Percentiles rank a stretch among this genome's conserved stretches.
These are phyloP conservation scores for Aphelenchoides fujianensis DNA, from an alignment of 1,140 invertebrate species.

Conservation along the genomic window DNA sequence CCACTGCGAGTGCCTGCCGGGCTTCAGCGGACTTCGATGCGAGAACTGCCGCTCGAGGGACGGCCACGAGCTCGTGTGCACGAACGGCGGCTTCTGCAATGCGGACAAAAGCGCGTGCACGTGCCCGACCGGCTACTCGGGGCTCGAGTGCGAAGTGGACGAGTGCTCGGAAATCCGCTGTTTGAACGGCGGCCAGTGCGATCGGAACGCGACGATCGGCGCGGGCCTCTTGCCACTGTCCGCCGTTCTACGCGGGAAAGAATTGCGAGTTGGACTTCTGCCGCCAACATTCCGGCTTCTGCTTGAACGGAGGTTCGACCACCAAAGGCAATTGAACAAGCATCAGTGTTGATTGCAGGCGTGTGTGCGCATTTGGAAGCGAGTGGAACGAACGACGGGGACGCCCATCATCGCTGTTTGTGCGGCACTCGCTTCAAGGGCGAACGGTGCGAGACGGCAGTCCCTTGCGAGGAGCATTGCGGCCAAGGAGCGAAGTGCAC, in stretches of 20 bases:
- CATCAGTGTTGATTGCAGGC: too few relatives aligned
- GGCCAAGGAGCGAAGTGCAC: neutral
- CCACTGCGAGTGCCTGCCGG: neutral
- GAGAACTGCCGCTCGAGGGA: neutral
- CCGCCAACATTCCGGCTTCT: neutral
- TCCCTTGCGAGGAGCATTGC: neutral
- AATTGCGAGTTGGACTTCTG: neutral
- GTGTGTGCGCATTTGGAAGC: constrained; percentile 4
- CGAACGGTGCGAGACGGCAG: neutral
- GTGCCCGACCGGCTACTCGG: neutral
- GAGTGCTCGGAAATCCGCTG: neutral
- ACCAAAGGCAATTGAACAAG: neutral
- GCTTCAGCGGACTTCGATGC: neutral
- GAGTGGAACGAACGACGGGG: too few relatives aligned
- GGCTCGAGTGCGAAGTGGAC: neutral
- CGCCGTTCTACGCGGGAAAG: neutral
- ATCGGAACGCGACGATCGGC: neutral
- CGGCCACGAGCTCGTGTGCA: neutral
- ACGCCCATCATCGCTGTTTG: too few relatives aligned
- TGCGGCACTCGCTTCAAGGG: neutral
- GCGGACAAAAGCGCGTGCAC: neutral
- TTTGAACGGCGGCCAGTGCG: constrained; percentile 1
- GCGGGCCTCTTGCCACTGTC: neutral
- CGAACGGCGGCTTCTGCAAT: neutral
- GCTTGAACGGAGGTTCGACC: neutral